phyloP scores from a whole-genome alignment of 1,140 invertebrate genomes.

The Neodiprion fabricii region DNA sequence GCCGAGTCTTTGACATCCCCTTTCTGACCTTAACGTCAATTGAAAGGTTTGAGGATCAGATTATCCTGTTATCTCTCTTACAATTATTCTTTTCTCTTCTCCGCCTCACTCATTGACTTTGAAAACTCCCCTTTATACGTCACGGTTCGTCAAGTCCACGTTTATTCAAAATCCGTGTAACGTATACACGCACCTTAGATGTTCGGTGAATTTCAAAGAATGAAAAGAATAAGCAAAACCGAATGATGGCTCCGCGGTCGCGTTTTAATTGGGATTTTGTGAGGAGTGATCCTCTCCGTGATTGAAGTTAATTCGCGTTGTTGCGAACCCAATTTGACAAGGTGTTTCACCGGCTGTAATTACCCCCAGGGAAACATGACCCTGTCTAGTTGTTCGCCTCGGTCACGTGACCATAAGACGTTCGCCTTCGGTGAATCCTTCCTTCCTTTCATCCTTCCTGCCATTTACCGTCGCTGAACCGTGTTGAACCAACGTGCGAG shows the following conservation, averaged over 20 bases:
- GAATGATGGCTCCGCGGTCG: too few species aligned
- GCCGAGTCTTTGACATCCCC: neutral
- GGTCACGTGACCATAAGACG: neutral
- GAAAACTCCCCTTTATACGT: neutral
- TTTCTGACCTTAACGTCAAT: constrained; percentile 32
- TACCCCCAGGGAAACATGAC: neutral
- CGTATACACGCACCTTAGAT: neutral
- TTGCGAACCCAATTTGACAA: neutral
- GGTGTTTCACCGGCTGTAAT: constrained; percentile 1
- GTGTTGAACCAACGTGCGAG: neutral
- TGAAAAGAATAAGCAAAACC: too few species aligned
- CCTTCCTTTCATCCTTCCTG: neutral
- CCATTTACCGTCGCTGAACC: neutral
- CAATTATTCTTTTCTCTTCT: neutral
- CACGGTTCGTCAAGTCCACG: too few species aligned
- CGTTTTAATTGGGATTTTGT: too few species aligned
- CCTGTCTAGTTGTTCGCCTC: neutral
- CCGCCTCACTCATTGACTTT: neutral
- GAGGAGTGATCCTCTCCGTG: too few species aligned
- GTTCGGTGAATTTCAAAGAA: neutral
- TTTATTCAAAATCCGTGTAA: too few species aligned
- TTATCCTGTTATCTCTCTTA: neutral
- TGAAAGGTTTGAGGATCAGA: constrained; percentile 33
- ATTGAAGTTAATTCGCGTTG: neutral
- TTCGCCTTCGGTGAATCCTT: neutral